phyloP scores from a whole-genome alignment of 2,888 invertebrate species.

The Boloria selene region DNA sequence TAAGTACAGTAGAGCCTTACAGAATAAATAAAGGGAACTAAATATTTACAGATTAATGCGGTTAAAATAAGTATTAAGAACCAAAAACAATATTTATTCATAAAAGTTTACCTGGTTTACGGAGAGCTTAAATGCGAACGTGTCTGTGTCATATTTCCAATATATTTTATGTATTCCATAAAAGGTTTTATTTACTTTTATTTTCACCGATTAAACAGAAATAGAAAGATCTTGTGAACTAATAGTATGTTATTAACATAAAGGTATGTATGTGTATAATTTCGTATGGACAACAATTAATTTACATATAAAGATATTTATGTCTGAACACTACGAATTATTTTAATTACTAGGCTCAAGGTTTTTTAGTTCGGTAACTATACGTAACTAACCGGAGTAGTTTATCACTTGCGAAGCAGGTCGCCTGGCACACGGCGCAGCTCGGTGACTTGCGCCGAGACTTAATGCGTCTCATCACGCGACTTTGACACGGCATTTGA shows the following conservation, averaged over 20 bases:
- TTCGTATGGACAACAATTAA: too few species aligned
- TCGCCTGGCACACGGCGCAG: slow-evolving; percentile 50
- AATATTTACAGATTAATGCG: too few species aligned
- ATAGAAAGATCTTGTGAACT: too few species aligned
- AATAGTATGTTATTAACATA: too few species aligned
- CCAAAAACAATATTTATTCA: slow-evolving; percentile 2
- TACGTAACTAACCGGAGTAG: slow-evolving; percentile 43
- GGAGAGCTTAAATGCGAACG: slow-evolving; percentile 2
- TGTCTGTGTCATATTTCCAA: slow-evolving; percentile 15
- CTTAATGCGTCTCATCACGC: slow-evolving; percentile 71
- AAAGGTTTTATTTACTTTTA: slow-evolving; percentile 9
- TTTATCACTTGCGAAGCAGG: slow-evolving; percentile 69
- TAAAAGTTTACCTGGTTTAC: slow-evolving; percentile 21
- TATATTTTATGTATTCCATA: slow-evolving; percentile 8
- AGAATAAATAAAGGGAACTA: too few species aligned
- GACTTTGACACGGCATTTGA: slow-evolving; percentile 61
- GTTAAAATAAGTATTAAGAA: slow-evolving; percentile 4
- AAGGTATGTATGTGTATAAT: too few species aligned
- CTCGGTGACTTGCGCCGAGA: slow-evolving; percentile 61
- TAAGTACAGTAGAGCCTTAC: too few species aligned
- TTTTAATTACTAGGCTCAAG: neutral
- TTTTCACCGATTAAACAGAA: slow-evolving; percentile 8
- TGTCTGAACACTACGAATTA: neutral
- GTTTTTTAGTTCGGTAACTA: slow-evolving; percentile 1
- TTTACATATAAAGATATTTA: neutral